Base-by-base conservation (phyloP, 2,888 invertebrate species). In the Tineola bisselliella region DNA sequence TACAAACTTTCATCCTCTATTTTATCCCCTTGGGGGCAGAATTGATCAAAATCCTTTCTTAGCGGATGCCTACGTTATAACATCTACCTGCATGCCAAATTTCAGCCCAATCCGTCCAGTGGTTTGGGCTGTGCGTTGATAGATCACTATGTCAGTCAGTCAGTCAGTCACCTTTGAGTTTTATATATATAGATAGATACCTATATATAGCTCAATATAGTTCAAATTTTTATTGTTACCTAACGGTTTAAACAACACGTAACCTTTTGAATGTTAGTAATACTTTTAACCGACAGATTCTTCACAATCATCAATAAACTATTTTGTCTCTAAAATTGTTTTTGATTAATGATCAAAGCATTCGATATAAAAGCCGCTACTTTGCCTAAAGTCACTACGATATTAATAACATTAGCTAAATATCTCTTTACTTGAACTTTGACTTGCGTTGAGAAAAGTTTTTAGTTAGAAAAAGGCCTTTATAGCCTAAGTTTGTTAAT, bases 331-430 rank as follows among this genome's bases (percentile, higher is more conserved):
- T 10, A 54, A 48, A 56, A 19, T 4, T 56, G n/a, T n/a, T 4
- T 19, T 19, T 56, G 58, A 58, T 58, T 58, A 58, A 58, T 58
- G 58, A 33, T 33, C 8, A 33, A 58, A 33, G 33, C 3, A 33
- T 58, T 58, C 33, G 3, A 31, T 31, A 15, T 33, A 33, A 33
- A 11, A 58, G 58, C 58, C 58, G 33, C 58, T 17, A 58, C 58
- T 58, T 58, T 15, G 33, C 4, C 33, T 8, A 33, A 58, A 58
- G 31, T 48, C 19, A 56, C 13, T 33, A 58, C 15, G 8, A 6
- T 6, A 58, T 58, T 58, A 33, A 58, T 58, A 58, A 58, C 19
- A 13, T 18, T 56, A 4, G n/a, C 58, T 33, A 58, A 58, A 33
- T 58, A 58, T 31, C 58, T 58, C 33, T n/a, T 58, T 8, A 8